phyloP scores from a whole-genome alignment of 2,113 vertebrate genomes.

The Syngnathus typhle region DNA sequence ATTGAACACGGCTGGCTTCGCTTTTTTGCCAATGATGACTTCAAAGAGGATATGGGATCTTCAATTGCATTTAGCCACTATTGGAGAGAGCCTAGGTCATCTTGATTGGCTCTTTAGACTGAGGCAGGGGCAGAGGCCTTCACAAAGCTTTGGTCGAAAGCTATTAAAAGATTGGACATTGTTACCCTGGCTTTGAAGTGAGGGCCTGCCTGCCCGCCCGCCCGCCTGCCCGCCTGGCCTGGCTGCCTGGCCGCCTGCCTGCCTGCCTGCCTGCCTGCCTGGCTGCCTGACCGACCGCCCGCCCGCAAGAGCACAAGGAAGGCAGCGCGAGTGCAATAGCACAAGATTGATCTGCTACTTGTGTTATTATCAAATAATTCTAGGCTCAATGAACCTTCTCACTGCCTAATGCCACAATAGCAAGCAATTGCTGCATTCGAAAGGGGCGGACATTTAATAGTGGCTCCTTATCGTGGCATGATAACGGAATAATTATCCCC shows the following conservation, averaged over 20 bases:
- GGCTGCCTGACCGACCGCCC: too few relatives aligned
- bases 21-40: slow-evolving; percentile 85
- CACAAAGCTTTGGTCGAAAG: slow-evolving; percentile 97
- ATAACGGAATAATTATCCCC: slow-evolving; percentile 9
- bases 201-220: slow-evolving; percentile 62
- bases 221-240: too few relatives aligned
- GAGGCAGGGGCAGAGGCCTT: slow-evolving; percentile 85
- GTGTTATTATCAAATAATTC: slow-evolving; percentile 84
- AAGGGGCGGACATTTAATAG: slow-evolving; percentile 77
- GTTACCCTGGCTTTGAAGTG: slow-evolving; percentile 98
- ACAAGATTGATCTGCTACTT: slow-evolving; percentile 82
- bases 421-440: slow-evolving; percentile 76
- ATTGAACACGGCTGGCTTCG: slow-evolving; percentile 86
- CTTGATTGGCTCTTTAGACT: slow-evolving; percentile 99
- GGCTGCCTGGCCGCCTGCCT: too few relatives aligned
- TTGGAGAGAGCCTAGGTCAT: slow-evolving; percentile 94
- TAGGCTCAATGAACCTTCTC: slow-evolving; percentile 70
- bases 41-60: slow-evolving; percentile 91
- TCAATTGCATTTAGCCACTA: slow-evolving; percentile 99
- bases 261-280: too few relatives aligned
- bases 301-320: slow-evolving; percentile 80
- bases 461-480: slow-evolving; percentile 49
- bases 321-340: slow-evolving; percentile 89
- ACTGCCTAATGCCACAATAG: slow-evolving; percentile 71
- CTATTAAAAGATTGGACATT: slow-evolving; percentile 99